Percentiles rank a stretch among this genome's conserved stretches.
These are phyloP conservation scores for Gymnocephalus cernua DNA, from an alignment of 2,113 vertebrate species.

Conservation along the genomic window DNA sequence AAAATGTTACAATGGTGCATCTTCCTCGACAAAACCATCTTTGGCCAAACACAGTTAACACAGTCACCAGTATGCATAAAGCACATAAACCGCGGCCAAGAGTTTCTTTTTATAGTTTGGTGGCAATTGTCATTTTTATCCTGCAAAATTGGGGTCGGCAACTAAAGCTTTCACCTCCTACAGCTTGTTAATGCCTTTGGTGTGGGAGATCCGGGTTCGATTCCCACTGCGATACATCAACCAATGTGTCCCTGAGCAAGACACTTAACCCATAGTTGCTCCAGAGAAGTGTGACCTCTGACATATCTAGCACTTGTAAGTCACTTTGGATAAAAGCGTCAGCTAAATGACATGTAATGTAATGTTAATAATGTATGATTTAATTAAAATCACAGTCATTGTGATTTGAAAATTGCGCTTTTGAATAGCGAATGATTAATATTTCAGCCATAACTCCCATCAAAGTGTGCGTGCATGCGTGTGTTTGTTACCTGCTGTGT, in stretches of 20 bases:
- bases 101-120: background rate
- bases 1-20: background rate
- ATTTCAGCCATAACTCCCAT: background rate
- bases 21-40: background rate
- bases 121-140: background rate
- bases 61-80: background rate
- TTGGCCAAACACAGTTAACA: background rate
- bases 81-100: background rate
- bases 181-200: too few relatives aligned
- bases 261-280: too few relatives aligned
- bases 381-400: background rate
- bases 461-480: conserved; percentile 39
- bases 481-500: conserved; percentile 72
- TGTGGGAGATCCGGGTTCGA: too few relatives aligned
- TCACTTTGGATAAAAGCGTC: too few relatives aligned
- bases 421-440: background rate
- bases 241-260: too few relatives aligned
- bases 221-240: too few relatives aligned
- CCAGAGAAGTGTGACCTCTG: too few relatives aligned
- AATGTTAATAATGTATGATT: background rate
- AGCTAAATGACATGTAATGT: too few relatives aligned
- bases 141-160: background rate
- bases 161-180: background rate
- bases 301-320: too few relatives aligned
- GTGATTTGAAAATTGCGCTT: background rate